A percentile compares a stretch with the other conserved stretches of the same genome.
phyloP scores from a whole-genome alignment of 2,113 vertebrate species.

The Nycticebus coucang region DNA sequence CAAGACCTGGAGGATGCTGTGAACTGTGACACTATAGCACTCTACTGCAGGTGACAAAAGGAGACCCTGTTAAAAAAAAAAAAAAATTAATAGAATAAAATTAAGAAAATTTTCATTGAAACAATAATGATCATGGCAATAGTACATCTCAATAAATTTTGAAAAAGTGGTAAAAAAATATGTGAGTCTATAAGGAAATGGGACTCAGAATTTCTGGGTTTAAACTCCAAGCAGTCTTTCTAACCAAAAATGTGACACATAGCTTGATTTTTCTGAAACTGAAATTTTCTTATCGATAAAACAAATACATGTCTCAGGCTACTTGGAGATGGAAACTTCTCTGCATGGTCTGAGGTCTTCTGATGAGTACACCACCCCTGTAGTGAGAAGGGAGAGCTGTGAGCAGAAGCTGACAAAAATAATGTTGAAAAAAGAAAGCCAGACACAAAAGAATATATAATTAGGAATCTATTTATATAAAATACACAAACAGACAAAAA shows the following conservation, averaged over 20 bases:
- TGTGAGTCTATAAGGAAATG: neutral
- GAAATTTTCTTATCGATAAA: conserved; percentile 11
- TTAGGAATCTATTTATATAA: neutral
- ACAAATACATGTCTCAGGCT: neutral
- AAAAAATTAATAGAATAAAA: no score
- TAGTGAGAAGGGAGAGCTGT: neutral
- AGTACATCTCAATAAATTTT: no score
- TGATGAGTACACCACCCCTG: neutral
- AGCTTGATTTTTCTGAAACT: neutral
- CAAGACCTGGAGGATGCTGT: no score
- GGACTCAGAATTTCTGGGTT: neutral
- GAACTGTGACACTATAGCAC: no score
- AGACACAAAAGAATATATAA: neutral
- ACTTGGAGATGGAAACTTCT: neutral
- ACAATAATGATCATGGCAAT: no score
- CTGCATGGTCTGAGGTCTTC: neutral
- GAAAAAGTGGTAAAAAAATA: neutral
- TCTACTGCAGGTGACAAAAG: no score
- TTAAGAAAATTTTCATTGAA: no score
- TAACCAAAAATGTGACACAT: neutral
- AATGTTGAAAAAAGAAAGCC: neutral
- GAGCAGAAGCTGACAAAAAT: neutral
- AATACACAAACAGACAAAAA: neutral
- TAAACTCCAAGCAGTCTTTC: neutral
- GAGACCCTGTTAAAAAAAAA: no score